phyloP scores from a whole-genome alignment of 2,113 vertebrate genomes.

The Nyctibius bracteatus region DNA sequence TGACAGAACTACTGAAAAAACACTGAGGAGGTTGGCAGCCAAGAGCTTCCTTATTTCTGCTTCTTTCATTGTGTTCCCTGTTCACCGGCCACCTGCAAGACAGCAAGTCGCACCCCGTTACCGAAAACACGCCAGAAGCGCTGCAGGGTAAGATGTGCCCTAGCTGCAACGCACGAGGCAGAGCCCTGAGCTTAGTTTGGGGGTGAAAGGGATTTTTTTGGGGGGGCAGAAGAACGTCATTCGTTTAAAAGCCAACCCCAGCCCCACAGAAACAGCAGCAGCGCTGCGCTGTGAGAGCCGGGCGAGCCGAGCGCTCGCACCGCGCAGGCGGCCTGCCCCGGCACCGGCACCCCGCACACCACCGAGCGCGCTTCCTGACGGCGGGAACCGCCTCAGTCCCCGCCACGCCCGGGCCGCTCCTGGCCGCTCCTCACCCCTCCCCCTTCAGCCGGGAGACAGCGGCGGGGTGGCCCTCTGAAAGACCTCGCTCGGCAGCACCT shows the following conservation, averaged over 20 bases:
- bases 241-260: background rate
- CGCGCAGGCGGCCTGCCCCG: no score
- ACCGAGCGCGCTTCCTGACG: background rate
- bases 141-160: accelerated
- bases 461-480: no score
- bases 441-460: background rate
- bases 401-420: background rate
- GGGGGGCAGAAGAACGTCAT: accelerated
- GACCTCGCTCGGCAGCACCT: background rate
- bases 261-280: accelerated
- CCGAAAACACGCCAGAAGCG: accelerated
- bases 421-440: background rate
- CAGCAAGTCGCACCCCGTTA: background rate
- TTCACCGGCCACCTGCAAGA: conserved; percentile 21
- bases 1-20: conserved; percentile 75
- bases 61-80: conserved; percentile 80
- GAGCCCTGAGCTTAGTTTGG: accelerated
- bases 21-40: conserved; percentile 81
- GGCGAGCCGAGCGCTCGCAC: background rate
- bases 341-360: background rate
- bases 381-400: background rate
- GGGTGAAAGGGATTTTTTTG: accelerated
- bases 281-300: accelerated
- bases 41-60: conserved; percentile 82
- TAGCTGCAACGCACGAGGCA: no score